Conservation (phyloP, 1,140 invertebrate genomes). For the Sitodiplosis mosellana region DNA sequence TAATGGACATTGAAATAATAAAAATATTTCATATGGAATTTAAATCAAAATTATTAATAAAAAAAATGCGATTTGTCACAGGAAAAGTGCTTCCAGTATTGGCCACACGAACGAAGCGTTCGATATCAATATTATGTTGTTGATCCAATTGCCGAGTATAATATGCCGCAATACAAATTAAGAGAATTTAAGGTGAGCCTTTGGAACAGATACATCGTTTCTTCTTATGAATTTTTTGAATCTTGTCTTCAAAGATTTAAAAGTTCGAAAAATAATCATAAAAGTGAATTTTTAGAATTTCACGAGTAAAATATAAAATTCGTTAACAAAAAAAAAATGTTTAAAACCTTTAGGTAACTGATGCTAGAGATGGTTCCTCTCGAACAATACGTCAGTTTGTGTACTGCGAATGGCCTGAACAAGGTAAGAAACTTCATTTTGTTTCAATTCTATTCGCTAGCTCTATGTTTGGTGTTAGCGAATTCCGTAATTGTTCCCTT, state of each 20-base stretch:
- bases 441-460: no score
- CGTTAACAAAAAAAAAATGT: background rate
- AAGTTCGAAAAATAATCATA: no score
- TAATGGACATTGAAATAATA: background rate
- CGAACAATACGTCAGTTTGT: conserved; percentile 96
- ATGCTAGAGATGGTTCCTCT: conserved; percentile 85
- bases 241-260: no score
- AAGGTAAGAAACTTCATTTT: conserved; percentile 27
- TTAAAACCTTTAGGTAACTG: conserved; percentile 51
- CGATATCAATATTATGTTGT: conserved; percentile 95
- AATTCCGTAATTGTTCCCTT: no score
- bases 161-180: conserved; percentile 97
- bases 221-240: no score
- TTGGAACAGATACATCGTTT: no score
- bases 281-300: no score
- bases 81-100: conserved; percentile 98
- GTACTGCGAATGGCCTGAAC: conserved; percentile 98
- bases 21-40: background rate
- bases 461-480: no score
- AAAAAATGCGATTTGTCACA: conserved; percentile 22
- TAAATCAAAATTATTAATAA: background rate
- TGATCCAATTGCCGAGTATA: conserved; percentile 97
- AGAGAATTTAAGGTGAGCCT: conserved; percentile 80
- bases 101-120: conserved; percentile 92
- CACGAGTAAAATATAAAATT: background rate